Percentiles rank a stretch among this genome's conserved stretches.
Conservation (phyloP, 2,113 vertebrate genomes). For the Chloroceryle aenea region DNA sequence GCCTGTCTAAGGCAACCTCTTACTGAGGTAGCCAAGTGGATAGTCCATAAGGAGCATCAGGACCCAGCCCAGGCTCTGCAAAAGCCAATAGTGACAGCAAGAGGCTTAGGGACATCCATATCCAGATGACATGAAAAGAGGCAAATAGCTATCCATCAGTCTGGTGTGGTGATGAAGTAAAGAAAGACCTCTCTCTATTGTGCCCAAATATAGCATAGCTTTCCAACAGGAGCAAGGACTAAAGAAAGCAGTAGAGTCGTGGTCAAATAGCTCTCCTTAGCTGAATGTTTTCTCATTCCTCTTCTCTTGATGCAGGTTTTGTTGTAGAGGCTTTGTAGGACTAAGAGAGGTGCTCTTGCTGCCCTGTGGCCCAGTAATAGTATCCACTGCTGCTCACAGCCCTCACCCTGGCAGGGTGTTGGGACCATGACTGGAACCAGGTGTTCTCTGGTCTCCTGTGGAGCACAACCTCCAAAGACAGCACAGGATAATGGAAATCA, state of each 20-base stretch:
- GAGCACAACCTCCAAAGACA: not conserved
- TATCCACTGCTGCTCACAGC: not conserved
- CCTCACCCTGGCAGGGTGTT: not conserved
- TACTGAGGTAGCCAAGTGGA: not conserved
- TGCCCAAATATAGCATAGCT: not conserved
- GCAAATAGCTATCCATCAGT: not conserved
- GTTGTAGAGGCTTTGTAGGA: not conserved
- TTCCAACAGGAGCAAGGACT: not conserved
- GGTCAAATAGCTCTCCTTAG: not conserved
- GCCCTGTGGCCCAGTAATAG: not conserved
- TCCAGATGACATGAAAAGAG: not conserved
- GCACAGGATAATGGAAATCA: not conserved
- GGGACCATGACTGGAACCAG: accelerated
- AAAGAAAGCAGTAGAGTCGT: not conserved
- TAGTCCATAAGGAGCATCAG: not conserved
- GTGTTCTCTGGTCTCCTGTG: not conserved
- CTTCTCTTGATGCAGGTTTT: not conserved
- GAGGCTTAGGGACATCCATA: accelerated
- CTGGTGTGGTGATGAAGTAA: not conserved
- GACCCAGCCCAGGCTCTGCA: not conserved
- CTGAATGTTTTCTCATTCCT: not conserved
- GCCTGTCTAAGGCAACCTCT: not conserved
- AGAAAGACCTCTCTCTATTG: not conserved
- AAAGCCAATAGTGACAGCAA: not conserved
- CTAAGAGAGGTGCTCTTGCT: not conserved